Evolutionary conservation across 2,113 vertebrate species (phyloP).

Genomic region (Fulmarus glacialis): DNA sequence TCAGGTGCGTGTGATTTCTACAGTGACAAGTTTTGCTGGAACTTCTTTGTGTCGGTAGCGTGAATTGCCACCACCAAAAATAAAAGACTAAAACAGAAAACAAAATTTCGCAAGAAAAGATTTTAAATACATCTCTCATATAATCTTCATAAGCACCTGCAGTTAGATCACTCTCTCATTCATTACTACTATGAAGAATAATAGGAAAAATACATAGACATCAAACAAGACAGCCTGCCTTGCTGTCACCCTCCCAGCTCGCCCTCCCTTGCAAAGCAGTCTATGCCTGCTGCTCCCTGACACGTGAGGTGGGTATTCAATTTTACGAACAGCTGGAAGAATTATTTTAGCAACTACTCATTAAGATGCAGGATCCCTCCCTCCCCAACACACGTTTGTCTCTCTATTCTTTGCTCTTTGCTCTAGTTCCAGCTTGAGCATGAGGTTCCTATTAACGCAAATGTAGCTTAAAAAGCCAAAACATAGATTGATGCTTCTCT

Average conservation of each 20-base stretch:
- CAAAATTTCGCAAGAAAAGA: neutral
- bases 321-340: neutral
- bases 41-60: neutral
- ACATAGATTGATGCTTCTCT: neutral
- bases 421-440: neutral
- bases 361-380: neutral
- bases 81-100: neutral
- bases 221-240: neutral
- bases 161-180: neutral
- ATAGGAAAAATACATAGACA: neutral
- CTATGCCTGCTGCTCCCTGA: neutral
- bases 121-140: neutral
- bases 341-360: neutral
- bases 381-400: neutral
- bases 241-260: neutral
- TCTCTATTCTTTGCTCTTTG: neutral
- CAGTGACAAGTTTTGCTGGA: neutral
- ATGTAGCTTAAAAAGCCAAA: neutral
- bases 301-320: neutral
- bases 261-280: neutral
- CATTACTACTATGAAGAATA: neutral
- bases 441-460: neutral
- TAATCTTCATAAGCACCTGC: neutral
- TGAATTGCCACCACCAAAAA: neutral
- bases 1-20: neutral